Conservation (phyloP, 1,140 invertebrate genomes). For the Phocides pigmalion region DNA sequence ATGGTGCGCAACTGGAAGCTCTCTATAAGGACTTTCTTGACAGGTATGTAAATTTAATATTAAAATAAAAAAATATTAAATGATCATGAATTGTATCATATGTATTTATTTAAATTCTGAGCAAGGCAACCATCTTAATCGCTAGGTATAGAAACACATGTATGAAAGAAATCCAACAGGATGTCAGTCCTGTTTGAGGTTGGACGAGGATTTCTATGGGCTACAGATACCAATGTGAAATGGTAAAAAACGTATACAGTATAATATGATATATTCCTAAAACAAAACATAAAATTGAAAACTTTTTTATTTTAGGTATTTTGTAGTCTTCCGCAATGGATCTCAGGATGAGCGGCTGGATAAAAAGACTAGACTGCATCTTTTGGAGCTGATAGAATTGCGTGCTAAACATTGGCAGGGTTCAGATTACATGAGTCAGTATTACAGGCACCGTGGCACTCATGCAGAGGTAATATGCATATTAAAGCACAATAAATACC, state of each 20-base stretch:
- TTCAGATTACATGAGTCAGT: conserved; percentile 91
- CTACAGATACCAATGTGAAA: too few relatives aligned
- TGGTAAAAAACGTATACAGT: too few relatives aligned
- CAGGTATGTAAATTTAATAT: conserved; percentile 64
- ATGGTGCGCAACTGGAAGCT: conserved; percentile 89
- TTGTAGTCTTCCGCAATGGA: conserved; percentile 93
- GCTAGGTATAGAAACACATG: too few relatives aligned
- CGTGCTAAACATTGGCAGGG: conserved; percentile 93
- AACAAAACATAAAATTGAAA: too few relatives aligned
- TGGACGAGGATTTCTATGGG: too few relatives aligned
- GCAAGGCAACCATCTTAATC: too few relatives aligned
- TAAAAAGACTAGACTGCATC: conserved; percentile 90
- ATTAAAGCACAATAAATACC: conserved; percentile 12
- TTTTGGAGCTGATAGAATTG: conserved; percentile 94
- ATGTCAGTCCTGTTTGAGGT: too few relatives aligned
- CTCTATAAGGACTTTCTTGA: conserved; percentile 89
- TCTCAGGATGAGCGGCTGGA: conserved; percentile 93
- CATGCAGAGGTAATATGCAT: conserved; percentile 86
- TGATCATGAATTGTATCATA: too few relatives aligned
- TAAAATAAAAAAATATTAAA: too few relatives aligned
- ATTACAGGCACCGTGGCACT: conserved; percentile 91
- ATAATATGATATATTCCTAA: too few relatives aligned
- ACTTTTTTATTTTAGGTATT: conserved; percentile 78
- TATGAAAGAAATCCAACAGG: too few relatives aligned
- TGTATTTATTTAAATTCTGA: too few relatives aligned